phyloP scores from a whole-genome alignment of 2,888 invertebrate genomes.

The Agriopis aurantiaria region DNA sequence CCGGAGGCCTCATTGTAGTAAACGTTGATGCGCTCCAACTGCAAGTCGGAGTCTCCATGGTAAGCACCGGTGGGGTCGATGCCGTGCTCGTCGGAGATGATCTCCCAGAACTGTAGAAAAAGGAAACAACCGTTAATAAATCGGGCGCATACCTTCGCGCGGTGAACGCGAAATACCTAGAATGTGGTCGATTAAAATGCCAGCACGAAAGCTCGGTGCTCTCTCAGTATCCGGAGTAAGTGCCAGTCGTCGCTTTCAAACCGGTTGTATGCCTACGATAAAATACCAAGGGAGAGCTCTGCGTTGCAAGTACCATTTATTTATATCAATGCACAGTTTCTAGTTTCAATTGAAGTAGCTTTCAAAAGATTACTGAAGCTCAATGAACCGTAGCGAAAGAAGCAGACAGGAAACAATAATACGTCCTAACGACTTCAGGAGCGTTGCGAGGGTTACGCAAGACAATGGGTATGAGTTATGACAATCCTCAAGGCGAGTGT shows the following conservation, averaged over 20 bases:
- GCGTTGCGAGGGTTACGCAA: slow-evolving; percentile 72
- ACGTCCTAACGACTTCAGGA: slow-evolving; percentile 67
- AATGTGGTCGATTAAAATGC: slow-evolving; percentile 71
- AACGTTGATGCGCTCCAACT: slow-evolving; percentile 97
- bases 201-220: slow-evolving; percentile 68
- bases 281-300: slow-evolving; percentile 56
- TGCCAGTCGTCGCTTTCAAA: slow-evolving; percentile 68
- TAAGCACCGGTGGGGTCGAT: slow-evolving; percentile 96
- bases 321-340: slow-evolving; percentile 44
- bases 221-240: slow-evolving; percentile 59
- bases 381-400: slow-evolving; percentile 73
- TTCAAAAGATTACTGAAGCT: slow-evolving; percentile 61
- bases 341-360: slow-evolving; percentile 45
- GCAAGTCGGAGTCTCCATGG: slow-evolving; percentile 95
- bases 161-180: slow-evolving; percentile 48
- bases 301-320: slow-evolving; percentile 54
- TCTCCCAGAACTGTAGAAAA: slow-evolving; percentile 92
- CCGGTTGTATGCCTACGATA: slow-evolving; percentile 64
- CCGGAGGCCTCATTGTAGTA: slow-evolving; percentile 97
- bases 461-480: slow-evolving; percentile 72
- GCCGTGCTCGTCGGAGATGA: slow-evolving; percentile 98
- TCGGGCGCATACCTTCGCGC: slow-evolving; percentile 39
- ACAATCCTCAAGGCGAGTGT: slow-evolving; percentile 19
- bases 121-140: slow-evolving; percentile 90
- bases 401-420: slow-evolving; percentile 74